phyloP scores from a whole-genome alignment of 1,140 invertebrate species.

The Doryteuthis pealeii region DNA sequence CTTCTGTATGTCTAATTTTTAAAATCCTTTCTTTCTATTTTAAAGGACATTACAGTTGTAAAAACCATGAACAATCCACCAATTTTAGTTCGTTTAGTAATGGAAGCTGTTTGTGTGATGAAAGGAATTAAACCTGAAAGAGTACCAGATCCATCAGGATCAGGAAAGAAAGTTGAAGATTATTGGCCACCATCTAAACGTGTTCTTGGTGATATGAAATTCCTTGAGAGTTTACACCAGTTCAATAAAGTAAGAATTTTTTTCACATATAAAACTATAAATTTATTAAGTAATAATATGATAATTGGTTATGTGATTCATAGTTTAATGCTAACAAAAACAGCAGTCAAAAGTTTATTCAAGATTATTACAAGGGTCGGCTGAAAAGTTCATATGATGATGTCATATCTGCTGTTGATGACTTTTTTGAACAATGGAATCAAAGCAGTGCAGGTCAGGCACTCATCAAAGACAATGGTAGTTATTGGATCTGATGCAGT shows the following conservation, averaged over 20 bases:
- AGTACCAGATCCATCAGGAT: constrained; percentile 56
- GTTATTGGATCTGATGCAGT: too few species aligned
- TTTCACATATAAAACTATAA: background rate
- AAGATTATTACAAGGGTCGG: too few species aligned
- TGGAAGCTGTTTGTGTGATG: constrained; percentile 60
- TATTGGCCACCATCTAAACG: constrained; percentile 60
- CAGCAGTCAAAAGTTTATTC: too few species aligned
- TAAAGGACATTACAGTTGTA: constrained; percentile 59
- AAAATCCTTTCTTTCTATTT: background rate
- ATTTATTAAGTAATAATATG: too few species aligned
- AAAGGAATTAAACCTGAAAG: constrained; percentile 60
- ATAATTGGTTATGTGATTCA: too few species aligned
- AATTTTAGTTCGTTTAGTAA: constrained; percentile 54
- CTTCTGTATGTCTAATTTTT: too few species aligned
- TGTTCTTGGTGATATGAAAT: constrained; percentile 61
- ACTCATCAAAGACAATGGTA: too few species aligned
- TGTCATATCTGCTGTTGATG: too few species aligned
- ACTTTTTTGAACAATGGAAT: too few species aligned
- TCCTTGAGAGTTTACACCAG: constrained; percentile 55
- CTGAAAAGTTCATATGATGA: too few species aligned
- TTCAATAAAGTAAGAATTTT: constrained; percentile 56
- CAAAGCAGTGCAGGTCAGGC: too few species aligned
- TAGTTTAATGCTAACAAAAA: too few species aligned
- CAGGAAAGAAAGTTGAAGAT: constrained; percentile 61
- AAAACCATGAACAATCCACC: constrained; percentile 61